Conservation (phyloP, 2,888 invertebrate species). For the Tanypteryx hageni region DNA sequence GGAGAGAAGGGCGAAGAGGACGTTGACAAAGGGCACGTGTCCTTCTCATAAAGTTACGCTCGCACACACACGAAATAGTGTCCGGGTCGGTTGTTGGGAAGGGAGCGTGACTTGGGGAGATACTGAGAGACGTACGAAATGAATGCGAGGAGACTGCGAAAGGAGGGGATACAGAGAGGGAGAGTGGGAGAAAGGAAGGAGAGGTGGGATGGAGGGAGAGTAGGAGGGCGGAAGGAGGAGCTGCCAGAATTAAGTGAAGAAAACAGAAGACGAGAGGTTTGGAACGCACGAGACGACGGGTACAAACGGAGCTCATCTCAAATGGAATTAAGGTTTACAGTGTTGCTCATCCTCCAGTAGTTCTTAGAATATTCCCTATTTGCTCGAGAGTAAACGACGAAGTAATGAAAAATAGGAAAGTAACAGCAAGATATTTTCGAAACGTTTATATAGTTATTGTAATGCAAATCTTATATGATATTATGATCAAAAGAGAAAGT, state of each 20-base stretch:
- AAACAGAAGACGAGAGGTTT: neutral
- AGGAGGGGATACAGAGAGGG: neutral
- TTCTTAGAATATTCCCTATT: neutral
- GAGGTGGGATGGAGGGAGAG: conserved; percentile 31
- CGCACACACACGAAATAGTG: neutral
- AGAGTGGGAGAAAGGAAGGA: neutral
- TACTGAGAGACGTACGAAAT: conserved; percentile 29
- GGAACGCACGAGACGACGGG: neutral
- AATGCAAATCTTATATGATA: too few relatives aligned
- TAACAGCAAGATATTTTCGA: too few relatives aligned
- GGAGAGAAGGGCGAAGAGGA: neutral
- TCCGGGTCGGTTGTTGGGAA: neutral
- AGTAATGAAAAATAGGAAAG: too few relatives aligned
- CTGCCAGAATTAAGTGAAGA: neutral
- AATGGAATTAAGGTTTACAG: neutral
- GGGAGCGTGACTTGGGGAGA: conserved; percentile 40
- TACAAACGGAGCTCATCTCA: neutral
- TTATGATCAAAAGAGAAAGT: too few relatives aligned
- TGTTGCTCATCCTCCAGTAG: neutral
- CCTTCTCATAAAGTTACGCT: neutral
- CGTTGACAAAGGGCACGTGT: conserved; percentile 17
- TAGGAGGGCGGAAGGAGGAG: neutral
- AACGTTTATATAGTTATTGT: too few relatives aligned
- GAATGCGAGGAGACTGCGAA: neutral
- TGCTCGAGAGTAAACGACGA: too few relatives aligned